Evolutionary conservation across 2,888 invertebrate species (phyloP).

Genomic region (Silvanus unidentatus): DNA sequence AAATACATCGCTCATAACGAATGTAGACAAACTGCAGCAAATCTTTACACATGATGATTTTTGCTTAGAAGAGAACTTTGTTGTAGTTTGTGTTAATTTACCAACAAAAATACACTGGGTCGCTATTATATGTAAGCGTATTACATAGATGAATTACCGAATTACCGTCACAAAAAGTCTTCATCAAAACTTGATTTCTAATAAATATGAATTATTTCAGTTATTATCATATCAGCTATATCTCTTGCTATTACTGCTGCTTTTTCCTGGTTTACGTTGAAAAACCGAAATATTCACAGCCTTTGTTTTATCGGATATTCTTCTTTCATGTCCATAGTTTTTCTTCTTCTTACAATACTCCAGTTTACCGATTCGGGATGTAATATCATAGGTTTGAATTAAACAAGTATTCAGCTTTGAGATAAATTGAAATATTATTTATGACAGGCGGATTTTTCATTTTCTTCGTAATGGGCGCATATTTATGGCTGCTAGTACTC

Average conservation of each 20-base stretch:
- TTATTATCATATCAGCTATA: conserved; percentile 26
- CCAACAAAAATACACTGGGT: too few relatives aligned
- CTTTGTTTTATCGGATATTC: conserved; percentile 33
- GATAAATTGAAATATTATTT: conserved; percentile 10
- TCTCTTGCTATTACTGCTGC: conserved; percentile 25
- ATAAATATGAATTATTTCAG: too few relatives aligned
- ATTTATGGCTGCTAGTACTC: conserved; percentile 33
- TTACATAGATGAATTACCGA: too few relatives aligned
- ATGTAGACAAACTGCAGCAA: too few relatives aligned
- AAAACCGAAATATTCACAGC: conserved; percentile 27
- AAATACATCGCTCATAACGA: too few relatives aligned
- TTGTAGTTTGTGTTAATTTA: too few relatives aligned
- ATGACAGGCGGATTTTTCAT: conserved; percentile 36
- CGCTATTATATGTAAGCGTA: too few relatives aligned
- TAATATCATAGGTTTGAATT: conserved; percentile 30
- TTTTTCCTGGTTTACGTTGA: conserved; percentile 22
- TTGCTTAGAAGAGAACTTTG: too few relatives aligned
- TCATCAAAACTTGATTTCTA: too few relatives aligned
- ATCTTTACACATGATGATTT: too few relatives aligned
- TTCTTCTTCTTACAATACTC: conserved; percentile 30
- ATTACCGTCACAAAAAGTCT: too few relatives aligned
- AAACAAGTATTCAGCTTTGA: conserved; percentile 3
- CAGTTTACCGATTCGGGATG: conserved; percentile 29
- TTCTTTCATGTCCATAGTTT: conserved; percentile 31
- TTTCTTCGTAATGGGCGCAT: conserved; percentile 33